These are phyloP conservation scores for Scopus umbretta DNA, from an alignment of 2,113 vertebrate genomes.

Conservation along the genomic window DNA sequence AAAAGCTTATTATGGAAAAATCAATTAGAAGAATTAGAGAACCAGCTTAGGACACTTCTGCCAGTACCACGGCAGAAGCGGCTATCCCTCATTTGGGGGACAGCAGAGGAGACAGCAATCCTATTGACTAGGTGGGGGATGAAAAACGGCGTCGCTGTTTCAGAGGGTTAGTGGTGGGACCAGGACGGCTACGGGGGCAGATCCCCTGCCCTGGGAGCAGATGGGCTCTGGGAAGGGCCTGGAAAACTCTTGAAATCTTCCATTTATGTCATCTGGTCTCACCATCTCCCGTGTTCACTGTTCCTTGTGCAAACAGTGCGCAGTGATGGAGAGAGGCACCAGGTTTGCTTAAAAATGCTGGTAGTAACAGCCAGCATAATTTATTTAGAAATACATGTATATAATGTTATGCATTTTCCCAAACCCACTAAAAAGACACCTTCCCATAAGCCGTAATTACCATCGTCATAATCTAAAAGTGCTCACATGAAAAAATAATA, in stretches of 20 bases:
- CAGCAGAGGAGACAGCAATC: no score
- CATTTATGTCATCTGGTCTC: fast-evolving
- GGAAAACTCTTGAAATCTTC: not conserved
- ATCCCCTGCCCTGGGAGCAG: not conserved
- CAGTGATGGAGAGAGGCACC: not conserved
- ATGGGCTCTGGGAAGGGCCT: not conserved
- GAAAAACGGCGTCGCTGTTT: not conserved
- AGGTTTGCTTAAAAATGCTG: not conserved
- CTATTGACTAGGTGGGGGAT: not conserved
- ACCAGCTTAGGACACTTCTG: not conserved
- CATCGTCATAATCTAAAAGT: fast-evolving
- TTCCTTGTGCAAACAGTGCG: no score
- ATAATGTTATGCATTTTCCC: fast-evolving
- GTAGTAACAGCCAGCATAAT: not conserved
- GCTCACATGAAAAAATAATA: not conserved
- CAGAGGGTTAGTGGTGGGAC: not conserved
- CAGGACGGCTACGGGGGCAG: not conserved
- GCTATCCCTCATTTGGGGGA: not conserved
- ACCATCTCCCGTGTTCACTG: fast-evolving
- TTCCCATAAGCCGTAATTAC: not conserved
- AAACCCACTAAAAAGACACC: not conserved
- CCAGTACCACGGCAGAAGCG: not conserved
- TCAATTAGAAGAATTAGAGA: not conserved
- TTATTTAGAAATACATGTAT: no score
- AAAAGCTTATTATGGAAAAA: constrained; percentile 9